These are phyloP conservation scores for Caenorhabditis sp. DNA, from an alignment of 2,888 invertebrate species.

Conservation along the genomic window DNA sequence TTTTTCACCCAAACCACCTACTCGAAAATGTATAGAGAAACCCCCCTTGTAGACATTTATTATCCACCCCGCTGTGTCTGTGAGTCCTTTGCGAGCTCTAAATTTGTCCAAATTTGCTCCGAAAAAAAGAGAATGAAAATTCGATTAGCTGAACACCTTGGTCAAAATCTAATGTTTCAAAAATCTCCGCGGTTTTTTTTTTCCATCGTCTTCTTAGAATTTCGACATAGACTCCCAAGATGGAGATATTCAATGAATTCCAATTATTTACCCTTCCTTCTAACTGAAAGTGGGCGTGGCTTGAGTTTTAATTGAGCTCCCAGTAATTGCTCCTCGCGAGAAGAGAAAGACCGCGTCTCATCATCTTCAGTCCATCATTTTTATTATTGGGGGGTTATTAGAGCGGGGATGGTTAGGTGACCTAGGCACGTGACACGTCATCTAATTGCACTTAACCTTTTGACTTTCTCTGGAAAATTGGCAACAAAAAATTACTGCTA, in stretches of 20 bases:
- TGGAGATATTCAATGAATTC: conserved; percentile 3
- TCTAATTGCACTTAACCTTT: conserved; percentile 42
- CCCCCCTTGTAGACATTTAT: conserved; percentile 22
- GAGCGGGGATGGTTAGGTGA: not conserved
- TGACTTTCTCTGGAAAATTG: conserved; percentile 3
- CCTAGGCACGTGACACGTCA: conserved; percentile 33
- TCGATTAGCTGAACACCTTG: conserved; percentile 54
- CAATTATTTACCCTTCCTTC: conserved; percentile 46
- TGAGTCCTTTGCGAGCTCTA: not conserved
- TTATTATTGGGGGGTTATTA: not conserved
- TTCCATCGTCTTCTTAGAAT: not conserved
- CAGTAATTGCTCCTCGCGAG: not conserved
- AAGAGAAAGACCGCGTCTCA: not conserved
- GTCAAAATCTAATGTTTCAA: conserved; percentile 45
- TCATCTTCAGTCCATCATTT: conserved; percentile 22
- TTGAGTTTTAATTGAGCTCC: conserved; percentile 33
- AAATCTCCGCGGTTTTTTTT: conserved; percentile 28
- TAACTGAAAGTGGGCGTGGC: conserved; percentile 23
- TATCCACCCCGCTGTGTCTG: conserved; percentile 11
- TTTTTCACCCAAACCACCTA: conserved; percentile 14
- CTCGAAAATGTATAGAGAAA: conserved; percentile 47
- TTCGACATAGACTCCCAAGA: not conserved
- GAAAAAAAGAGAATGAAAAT: conserved; percentile 28
- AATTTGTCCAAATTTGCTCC: not conserved
- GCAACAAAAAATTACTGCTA: not conserved